Base-by-base conservation (phyloP, 2,888 invertebrate genomes). In the Drosophila planitibia region DNA sequence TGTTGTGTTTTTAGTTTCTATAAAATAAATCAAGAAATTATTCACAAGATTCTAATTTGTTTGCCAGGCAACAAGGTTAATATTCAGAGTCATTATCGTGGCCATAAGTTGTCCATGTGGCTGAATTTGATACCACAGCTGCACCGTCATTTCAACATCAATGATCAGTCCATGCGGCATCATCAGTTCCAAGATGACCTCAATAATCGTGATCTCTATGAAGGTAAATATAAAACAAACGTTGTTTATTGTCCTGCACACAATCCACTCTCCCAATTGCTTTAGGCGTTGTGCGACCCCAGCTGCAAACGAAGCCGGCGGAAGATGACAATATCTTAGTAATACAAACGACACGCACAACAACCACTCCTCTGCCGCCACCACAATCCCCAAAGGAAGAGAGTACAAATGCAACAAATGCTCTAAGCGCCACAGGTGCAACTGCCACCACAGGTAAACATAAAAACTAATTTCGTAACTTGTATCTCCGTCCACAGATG, bases 101-200 rank as follows among this genome's bases (percentile, higher is more conserved):
- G 98, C 53, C 98, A 98, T 94, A 97, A 98, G 94, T 96, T 98
- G 95, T 97, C 98, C 44, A 95, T 98, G 92, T 98, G 98, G 98
- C 94, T 98, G 75, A 97, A 98, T 82, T 95, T 98, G 61, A 96
- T 98, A 91, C 98, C 98, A 62, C 97, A 98, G 92, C 95, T 98
- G 63, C 98, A 98, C 93, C 95, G 97, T 70, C 97, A 97, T 16
- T 97, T 97, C 28, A 95, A 95, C 78, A 94, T 95, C 14, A 95
- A 95, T 78, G 97, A 97, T 91, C 96, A 97, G 74, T 96, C 96
- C 74, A 97, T 97, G 96, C 95, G 97, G 49, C 97, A 97, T 92
- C 97, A 97, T 92, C 98, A 98, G 92, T 96, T 98, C 90, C 96
- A 96, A 86, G 97, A 97, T 70, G 96, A 97, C 86, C 74, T 85